Conservation (phyloP, 2,797 vertebrate species). For the Ceyx erithaca region DNA sequence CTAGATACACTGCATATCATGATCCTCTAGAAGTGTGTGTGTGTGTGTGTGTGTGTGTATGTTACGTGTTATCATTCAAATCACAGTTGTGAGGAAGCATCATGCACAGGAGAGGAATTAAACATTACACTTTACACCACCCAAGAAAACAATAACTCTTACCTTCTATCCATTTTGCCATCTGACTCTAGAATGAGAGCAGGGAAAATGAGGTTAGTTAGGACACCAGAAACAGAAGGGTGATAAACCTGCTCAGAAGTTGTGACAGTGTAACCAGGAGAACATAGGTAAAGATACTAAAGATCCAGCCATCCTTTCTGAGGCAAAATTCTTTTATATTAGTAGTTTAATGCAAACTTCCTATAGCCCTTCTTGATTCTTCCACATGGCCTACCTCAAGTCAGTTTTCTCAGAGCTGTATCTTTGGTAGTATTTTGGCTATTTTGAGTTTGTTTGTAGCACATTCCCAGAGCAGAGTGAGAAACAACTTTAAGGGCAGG, state of each 20-base stretch:
- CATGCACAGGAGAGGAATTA: background rate
- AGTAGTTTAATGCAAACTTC: background rate
- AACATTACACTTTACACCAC: background rate
- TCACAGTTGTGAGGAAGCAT: background rate
- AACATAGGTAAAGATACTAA: background rate
- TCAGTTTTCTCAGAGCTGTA: background rate
- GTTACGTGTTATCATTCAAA: background rate
- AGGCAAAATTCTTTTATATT: background rate
- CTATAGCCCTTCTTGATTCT: background rate
- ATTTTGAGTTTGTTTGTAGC: background rate
- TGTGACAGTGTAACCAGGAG: background rate
- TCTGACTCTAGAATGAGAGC: conserved; percentile 53
- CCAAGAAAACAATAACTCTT: conserved; percentile 19
- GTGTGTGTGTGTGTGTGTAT: too few species aligned
- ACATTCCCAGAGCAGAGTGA: background rate
- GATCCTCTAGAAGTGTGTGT: background rate
- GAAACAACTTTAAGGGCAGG: background rate
- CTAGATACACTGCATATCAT: background rate
- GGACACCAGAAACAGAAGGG: background rate
- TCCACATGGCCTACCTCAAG: background rate
- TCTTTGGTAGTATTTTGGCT: background rate
- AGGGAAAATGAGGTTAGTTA: conserved; percentile 11
- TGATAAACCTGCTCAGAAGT: background rate
- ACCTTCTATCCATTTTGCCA: conserved; percentile 63
- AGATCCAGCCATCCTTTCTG: background rate